Percentiles rank a stretch among this genome's conserved stretches.
These are phyloP conservation scores for Chiloscyllium punctatum DNA, from an alignment of 2,797 vertebrate species.

Conservation along the genomic window DNA sequence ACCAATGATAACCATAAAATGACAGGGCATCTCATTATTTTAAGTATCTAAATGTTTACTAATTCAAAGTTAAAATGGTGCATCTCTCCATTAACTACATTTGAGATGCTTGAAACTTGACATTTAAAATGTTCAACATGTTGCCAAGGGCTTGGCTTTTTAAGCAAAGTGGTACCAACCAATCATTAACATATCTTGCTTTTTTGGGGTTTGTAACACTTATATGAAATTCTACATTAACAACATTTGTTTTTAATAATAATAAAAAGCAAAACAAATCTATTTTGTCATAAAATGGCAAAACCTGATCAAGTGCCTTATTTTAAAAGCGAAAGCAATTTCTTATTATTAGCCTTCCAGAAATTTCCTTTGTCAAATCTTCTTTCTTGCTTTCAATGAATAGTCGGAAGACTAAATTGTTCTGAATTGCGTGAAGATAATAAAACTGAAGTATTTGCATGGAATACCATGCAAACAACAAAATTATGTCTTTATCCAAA, in stretches of 20 bases:
- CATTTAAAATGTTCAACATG: not conserved
- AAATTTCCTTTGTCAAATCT: not conserved
- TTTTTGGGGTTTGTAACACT: not conserved
- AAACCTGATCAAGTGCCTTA: not conserved
- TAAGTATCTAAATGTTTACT: not conserved
- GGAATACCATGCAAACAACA: not conserved
- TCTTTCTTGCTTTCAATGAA: not conserved
- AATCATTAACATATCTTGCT: not conserved
- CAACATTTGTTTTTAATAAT: not conserved
- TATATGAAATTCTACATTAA: not conserved
- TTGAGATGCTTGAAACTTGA: not conserved
- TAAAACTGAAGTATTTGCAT: slow-evolving; percentile 17
- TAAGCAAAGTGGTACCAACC: not conserved
- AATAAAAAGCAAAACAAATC: not conserved
- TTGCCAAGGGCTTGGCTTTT: not conserved
- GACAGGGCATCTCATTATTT: not conserved
- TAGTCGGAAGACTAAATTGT: not conserved
- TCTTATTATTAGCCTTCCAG: not conserved
- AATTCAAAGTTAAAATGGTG: not conserved
- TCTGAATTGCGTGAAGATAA: not conserved
- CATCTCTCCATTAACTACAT: not conserved
- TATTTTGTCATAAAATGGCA: not conserved
- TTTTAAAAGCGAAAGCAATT: not conserved
- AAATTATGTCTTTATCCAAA: not conserved
- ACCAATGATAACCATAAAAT: not conserved